Conservation (phyloP, 2,797 vertebrate species). For the Danio jaintianensis region DNA sequence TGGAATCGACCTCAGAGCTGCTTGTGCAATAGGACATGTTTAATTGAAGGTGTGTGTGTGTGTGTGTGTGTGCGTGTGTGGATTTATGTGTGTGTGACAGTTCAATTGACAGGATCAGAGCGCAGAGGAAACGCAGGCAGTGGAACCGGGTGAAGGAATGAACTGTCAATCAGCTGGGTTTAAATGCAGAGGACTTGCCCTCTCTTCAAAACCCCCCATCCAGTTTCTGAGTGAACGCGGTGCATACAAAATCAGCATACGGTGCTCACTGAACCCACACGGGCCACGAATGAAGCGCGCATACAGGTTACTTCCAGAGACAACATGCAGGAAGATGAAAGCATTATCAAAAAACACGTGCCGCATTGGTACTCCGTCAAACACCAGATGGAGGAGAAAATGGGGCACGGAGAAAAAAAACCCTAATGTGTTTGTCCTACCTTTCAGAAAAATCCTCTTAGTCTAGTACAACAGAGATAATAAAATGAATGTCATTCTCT, state of each 20-base stretch:
- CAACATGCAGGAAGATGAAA: conserved; percentile 34
- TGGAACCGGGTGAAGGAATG: conserved; percentile 23
- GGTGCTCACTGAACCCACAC: not conserved
- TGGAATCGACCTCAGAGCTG: not conserved
- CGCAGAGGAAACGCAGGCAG: not conserved
- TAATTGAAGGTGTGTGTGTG: conserved; percentile 1
- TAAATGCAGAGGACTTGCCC: conserved; percentile 12
- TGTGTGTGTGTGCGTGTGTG: not conserved
- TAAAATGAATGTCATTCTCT: conserved; percentile 3
- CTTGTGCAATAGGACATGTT: not conserved
- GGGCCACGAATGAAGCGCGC: not conserved
- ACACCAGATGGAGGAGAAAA: conserved; percentile 12
- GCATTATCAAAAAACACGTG: conserved; percentile 23
- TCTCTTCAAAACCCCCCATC: conserved; percentile 20
- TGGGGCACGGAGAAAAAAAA: not conserved
- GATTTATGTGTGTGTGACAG: conserved; percentile 10
- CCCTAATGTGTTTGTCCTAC: conserved; percentile 10
- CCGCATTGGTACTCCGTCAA: not conserved
- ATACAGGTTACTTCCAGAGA: conserved; percentile 17
- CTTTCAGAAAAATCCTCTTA: conserved; percentile 18
- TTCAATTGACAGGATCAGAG: conserved; percentile 29
- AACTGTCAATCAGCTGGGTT: conserved; percentile 40
- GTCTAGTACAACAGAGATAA: conserved; percentile 3
- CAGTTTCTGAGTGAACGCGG: not conserved
- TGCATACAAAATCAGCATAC: conserved; percentile 26